Evolutionary conservation across 2,113 vertebrate genomes (phyloP), one percentile per base, ranked within the genome.

Genomic region (Pelobates fuscus): DNA sequence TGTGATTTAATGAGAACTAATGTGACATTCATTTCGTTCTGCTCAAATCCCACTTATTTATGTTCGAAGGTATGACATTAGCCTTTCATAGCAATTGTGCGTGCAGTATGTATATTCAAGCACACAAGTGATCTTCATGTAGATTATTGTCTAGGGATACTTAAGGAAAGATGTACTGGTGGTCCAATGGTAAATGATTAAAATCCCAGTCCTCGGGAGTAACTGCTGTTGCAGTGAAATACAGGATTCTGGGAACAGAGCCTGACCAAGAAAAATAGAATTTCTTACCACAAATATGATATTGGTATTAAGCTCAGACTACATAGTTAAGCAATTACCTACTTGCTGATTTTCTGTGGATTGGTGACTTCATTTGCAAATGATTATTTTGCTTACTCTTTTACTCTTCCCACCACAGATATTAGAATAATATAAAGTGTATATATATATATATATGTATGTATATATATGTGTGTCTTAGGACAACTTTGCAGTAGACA

Each of bases 211-310:
- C 73, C 69, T 29, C 81, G 43, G 78, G 71, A 78, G 82, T 78
- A 89, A 85, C 78, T 86, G 82, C 84, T 82, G 82, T 80, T 77
- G 59, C 84, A 86, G 86, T 80, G 87, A 75, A 88, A 85, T 70
- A 57, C 76, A 78, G 79, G 79, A 86, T 87, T 86, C 86, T 83
- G 86, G 86, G 83, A 86, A 83, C 29, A 29, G 62, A 79, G 83
- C 85, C 79, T 86, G 86, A 82, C 85, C 77, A 49, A 86, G 88
- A 87, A 91, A 92, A 91, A 85, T 84, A 82, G 80, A 77, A 82
- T 81, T 79, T 86, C 59, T 84, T 64, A 86, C 92, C 89, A 63
- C 89, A 86, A 86, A 78, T 88, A 89, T 81, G 86, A 82, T 84
- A 86, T 83, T 83, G 84, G 82, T 67, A 76, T 71, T 85, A 83